These are phyloP conservation scores for Amphiprion clarkii DNA, from an alignment of 2,797 vertebrate species.

Conservation along the genomic window DNA sequence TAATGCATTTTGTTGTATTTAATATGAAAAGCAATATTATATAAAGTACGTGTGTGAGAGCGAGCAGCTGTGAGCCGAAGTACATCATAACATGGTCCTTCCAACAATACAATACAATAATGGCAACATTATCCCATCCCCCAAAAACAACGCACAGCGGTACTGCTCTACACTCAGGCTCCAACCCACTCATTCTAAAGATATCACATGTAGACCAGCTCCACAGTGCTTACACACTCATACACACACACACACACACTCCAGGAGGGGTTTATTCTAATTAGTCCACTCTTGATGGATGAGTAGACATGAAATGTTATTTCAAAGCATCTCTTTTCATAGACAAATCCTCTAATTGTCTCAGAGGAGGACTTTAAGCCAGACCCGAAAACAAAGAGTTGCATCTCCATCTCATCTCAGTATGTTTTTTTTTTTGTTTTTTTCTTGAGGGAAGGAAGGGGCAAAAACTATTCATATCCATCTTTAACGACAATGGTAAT, in stretches of 20 bases:
- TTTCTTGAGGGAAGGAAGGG: too few relatives aligned
- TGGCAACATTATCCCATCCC: conserved; percentile 69
- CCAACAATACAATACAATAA: conserved; percentile 65
- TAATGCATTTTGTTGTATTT: not conserved
- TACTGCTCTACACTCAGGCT: conserved; percentile 69
- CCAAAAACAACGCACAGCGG: conserved; percentile 69
- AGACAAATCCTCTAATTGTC: conserved; percentile 39
- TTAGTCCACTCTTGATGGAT: conserved; percentile 55
- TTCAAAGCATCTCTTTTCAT: conserved; percentile 40
- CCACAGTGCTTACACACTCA: conserved; percentile 51
- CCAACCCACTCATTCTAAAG: conserved; percentile 87
- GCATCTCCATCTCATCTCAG: conserved; percentile 4
- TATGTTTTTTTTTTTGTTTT: too few relatives aligned
- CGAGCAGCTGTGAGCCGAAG: conserved; percentile 19
- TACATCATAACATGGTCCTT: conserved; percentile 42
- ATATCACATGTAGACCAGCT: conserved; percentile 82
- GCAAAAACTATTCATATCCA: too few relatives aligned
- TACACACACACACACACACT: conserved; percentile 26
- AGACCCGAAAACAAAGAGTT: conserved; percentile 36
- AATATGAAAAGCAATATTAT: conserved; percentile 7
- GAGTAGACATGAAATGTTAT: conserved; percentile 61
- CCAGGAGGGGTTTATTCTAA: conserved; percentile 62
- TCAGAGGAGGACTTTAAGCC: conserved; percentile 40
- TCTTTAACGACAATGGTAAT: too few relatives aligned
- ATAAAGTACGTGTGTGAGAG: conserved; percentile 5